Percentiles rank a stretch among this genome's conserved stretches.
phyloP scores from a whole-genome alignment of 2,888 invertebrate species.

The Euzophera pinguis region DNA sequence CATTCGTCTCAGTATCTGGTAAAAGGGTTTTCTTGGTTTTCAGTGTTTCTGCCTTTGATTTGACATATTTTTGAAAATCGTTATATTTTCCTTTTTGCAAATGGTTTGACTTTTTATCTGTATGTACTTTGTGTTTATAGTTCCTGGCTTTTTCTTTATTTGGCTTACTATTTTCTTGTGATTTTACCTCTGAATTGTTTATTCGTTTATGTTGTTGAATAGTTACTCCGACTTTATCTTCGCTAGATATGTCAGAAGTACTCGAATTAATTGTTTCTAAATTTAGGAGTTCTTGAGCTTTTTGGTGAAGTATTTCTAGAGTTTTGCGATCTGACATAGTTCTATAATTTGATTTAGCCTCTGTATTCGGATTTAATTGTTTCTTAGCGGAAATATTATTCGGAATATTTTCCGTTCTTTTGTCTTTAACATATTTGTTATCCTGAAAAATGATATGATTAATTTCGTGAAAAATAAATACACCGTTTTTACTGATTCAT shows the following conservation, averaged over 20 bases:
- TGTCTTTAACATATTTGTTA: not conserved
- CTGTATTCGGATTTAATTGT: constrained; percentile 13
- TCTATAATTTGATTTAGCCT: constrained; percentile 22
- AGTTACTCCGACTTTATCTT: constrained; percentile 28
- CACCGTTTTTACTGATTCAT: too few relatives aligned
- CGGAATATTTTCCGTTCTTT: not conserved
- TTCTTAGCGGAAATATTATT: not conserved
- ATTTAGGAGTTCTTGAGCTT: constrained; percentile 63
- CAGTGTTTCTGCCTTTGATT: constrained; percentile 17
- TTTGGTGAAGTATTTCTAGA: constrained; percentile 60
- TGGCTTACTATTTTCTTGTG: constrained; percentile 2
- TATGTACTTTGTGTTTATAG: not conserved
- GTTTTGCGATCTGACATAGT: constrained; percentile 37
- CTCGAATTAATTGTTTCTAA: constrained; percentile 52
- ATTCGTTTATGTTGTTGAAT: constrained; percentile 18
- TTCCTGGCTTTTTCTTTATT: constrained; percentile 12
- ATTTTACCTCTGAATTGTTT: constrained; percentile 8
- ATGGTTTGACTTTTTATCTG: not conserved
- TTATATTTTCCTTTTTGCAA: not conserved
- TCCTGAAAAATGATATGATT: not conserved
- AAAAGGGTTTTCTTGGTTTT: constrained; percentile 21
- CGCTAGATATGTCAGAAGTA: constrained; percentile 52
- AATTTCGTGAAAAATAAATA: too few relatives aligned
- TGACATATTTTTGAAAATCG: not conserved
- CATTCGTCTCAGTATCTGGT: constrained; percentile 19